Base-by-base conservation (phyloP, 30 jellyfish, hydroid and myxozoan species). In the Pelagia noctiluca region DNA sequence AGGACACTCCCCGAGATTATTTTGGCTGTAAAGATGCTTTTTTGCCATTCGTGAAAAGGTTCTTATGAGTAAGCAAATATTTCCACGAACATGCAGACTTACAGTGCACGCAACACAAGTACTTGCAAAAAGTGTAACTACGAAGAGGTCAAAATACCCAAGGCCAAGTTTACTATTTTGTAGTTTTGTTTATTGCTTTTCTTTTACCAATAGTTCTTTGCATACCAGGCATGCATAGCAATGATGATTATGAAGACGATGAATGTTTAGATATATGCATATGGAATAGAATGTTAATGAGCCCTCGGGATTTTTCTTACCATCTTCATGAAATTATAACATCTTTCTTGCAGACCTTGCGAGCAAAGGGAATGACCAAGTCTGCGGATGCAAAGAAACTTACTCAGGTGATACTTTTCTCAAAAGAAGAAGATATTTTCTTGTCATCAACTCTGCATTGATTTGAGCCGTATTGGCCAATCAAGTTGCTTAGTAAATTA, bases 331-430 rank as follows among this genome's bases (percentile, higher is more conserved):
- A 42, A 5, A 16, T 16, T 16, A 42, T 8, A 42, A 8, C 57
- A 42, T 42, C 57, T 42, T 13, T 57, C 25, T 66, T 54, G 22
- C 70, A 93, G 98, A 93, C 98, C 16, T 75, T 93, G 35, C 84
- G 98, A 19, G 98, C 98, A 31, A 93, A 93, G 63, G 98, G 98
- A 54, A 88, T 96, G 33, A 88, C 96, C 49, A 93, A 93, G 64
- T 72, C 96, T 19, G 92, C 92, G 50, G 98, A 93, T 86, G 93
- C 97, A 21, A 93, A 93, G 82, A 93, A 83, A 67, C 89, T 93
- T 23, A 35, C 89, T 3, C 97, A 80, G 96, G 98, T 92, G 54
- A 35, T 52, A 25, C 29, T 22, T 1, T 21, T 13, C 0, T 66
- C 42, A n/a, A 2, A 5, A 23, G 67, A 5, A 24, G 28, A 67